Evolutionary conservation across 2,888 invertebrate genomes (phyloP).

Genomic region (Troides helena): DNA sequence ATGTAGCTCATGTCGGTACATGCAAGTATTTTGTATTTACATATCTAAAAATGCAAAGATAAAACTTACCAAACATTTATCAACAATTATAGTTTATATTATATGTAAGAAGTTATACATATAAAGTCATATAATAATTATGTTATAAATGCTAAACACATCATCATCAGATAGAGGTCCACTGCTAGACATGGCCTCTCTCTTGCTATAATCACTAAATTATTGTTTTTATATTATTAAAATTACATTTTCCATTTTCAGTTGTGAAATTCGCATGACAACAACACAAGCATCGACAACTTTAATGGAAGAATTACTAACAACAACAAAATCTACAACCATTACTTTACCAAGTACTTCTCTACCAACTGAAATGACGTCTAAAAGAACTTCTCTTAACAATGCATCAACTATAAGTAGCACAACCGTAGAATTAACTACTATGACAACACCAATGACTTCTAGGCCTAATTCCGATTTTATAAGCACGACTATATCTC

Average conservation of each 20-base stretch:
- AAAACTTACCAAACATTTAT: too few relatives aligned
- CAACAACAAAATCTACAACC: constrained; percentile 51
- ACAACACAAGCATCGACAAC: constrained; percentile 52
- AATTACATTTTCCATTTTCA: constrained; percentile 46
- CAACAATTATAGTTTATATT: too few relatives aligned
- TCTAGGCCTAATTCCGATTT: constrained; percentile 26
- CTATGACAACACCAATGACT: constrained; percentile 36
- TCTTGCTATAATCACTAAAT: too few relatives aligned
- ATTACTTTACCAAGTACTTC: constrained; percentile 32
- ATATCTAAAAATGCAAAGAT: too few relatives aligned
- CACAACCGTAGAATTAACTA: constrained; percentile 34
- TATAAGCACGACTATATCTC: constrained; percentile 30
- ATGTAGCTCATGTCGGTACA: too few relatives aligned
- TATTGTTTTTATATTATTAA: too few relatives aligned
- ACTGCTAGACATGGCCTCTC: too few relatives aligned
- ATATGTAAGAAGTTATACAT: too few relatives aligned
- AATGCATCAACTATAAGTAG: constrained; percentile 24
- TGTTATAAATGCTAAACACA: too few relatives aligned
- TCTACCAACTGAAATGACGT: constrained; percentile 35
- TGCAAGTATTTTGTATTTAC: too few relatives aligned
- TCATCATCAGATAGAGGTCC: too few relatives aligned
- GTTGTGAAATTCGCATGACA: constrained; percentile 66
- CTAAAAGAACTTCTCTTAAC: constrained; percentile 13
- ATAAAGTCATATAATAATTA: too few relatives aligned
- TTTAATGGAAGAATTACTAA: constrained; percentile 62